Conservation (phyloP, 2,888 invertebrate genomes). For the Hanleya hanleyi region DNA sequence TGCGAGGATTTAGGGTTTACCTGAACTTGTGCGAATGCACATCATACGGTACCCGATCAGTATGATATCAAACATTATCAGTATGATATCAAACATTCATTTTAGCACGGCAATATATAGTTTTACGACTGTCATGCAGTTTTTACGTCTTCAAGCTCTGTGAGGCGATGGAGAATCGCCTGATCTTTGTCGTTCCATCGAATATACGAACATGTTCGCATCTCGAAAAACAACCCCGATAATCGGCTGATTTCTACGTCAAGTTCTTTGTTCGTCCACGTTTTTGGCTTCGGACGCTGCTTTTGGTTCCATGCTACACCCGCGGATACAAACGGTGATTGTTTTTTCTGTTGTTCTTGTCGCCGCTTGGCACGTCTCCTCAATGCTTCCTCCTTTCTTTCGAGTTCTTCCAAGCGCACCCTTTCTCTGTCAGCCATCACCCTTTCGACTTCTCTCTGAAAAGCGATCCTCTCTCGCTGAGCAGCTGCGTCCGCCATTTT, state of each 20-base stretch:
- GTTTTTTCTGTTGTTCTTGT: background rate
- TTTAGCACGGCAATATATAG: no score
- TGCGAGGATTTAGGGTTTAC: no score
- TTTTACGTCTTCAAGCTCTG: slow-evolving; percentile 15
- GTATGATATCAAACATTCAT: no score
- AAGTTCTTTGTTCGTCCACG: slow-evolving; percentile 11
- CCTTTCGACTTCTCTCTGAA: no score
- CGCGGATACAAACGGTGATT: background rate
- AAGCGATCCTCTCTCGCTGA: background rate
- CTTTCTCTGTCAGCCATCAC: background rate
- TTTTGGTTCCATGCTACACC: slow-evolving; percentile 12
- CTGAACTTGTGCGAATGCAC: no score
- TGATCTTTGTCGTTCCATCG: slow-evolving; percentile 14
- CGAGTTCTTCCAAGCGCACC: background rate
- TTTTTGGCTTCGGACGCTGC: background rate
- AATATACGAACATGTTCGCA: slow-evolving; percentile 17
- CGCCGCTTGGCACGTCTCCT: background rate
- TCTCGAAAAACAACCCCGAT: slow-evolving; percentile 11
- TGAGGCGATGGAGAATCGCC: slow-evolving; percentile 14
- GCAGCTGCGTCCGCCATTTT: slow-evolving; percentile 2
- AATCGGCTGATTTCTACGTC: slow-evolving; percentile 1
- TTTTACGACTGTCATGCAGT: no score
- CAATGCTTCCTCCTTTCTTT: background rate
- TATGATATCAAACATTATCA: no score
- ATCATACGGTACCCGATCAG: no score